A percentile compares a stretch with the other conserved stretches of the same genome.
phyloP scores from a whole-genome alignment of 2,113 vertebrate species.

The Lethenteron camtschaticum region DNA sequence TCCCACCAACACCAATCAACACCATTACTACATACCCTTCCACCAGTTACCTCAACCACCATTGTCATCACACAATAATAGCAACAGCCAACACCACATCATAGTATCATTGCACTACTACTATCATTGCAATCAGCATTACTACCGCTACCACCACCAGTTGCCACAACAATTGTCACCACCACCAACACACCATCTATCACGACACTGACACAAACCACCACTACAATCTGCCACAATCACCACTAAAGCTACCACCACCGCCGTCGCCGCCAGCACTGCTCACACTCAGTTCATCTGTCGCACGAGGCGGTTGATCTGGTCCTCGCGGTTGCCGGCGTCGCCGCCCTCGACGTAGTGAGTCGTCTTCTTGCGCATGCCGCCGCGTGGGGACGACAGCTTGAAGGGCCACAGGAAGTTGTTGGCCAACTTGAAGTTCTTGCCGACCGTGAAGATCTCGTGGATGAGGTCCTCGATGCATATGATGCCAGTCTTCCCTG shows the following conservation, averaged over 20 bases:
- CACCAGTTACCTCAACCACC: too few species aligned
- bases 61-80: too few species aligned
- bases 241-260: neutral
- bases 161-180: too few species aligned
- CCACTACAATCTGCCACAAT: too few species aligned
- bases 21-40: too few species aligned
- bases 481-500: conserved; percentile 63
- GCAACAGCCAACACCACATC: too few species aligned
- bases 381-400: conserved; percentile 67
- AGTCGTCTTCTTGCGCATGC: conserved; percentile 96
- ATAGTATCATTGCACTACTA: too few species aligned
- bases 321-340: conserved; percentile 87
- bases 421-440: conserved; percentile 84
- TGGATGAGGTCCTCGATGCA: conserved; percentile 90
- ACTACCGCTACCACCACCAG: too few species aligned
- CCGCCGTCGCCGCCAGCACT: neutral
- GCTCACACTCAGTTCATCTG: conserved; percentile 68
- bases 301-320: conserved; percentile 84
- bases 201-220: too few species aligned
- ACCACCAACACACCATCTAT: too few species aligned
- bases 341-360: conserved; percentile 97
- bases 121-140: too few species aligned
- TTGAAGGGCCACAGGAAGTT: conserved; percentile 96
- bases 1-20: too few species aligned
- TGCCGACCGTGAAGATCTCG: conserved; percentile 86